These are phyloP conservation scores for Dasyurus viverrinus DNA, from an alignment of 2,113 vertebrate species.

Conservation along the genomic window DNA sequence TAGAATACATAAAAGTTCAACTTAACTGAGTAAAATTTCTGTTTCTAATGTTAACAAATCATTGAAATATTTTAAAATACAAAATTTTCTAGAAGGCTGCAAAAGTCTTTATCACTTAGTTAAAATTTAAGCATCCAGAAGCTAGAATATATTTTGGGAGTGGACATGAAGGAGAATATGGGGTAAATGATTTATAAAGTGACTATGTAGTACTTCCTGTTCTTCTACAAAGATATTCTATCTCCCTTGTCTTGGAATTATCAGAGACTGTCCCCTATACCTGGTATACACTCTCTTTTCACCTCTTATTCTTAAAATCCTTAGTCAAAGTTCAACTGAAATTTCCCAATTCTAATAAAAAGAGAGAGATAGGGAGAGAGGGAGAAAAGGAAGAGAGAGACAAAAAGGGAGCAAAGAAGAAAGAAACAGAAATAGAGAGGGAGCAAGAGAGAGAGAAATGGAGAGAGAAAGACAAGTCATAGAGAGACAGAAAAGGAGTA, in stretches of 20 bases:
- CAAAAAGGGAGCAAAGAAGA: neutral
- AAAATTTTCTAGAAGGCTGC: neutral
- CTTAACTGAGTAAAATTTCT: neutral
- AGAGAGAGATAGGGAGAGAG: too few relatives aligned
- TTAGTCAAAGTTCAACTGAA: neutral
- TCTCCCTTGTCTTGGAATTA: neutral
- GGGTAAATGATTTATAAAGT: neutral
- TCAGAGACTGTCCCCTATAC: neutral
- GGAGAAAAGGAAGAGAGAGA: neutral
- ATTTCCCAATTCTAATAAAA: neutral
- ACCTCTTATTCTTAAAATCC: neutral
- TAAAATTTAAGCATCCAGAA: neutral
- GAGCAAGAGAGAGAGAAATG: too few relatives aligned
- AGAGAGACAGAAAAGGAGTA: too few relatives aligned
- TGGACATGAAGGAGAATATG: neutral
- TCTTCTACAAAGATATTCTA: neutral
- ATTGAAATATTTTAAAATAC: neutral
- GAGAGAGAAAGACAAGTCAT: too few relatives aligned
- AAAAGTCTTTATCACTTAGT: neutral
- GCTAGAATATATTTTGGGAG: neutral
- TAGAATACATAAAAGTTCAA: neutral
- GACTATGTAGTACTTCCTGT: neutral
- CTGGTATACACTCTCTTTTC: neutral
- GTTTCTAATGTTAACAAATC: neutral
- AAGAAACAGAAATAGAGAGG: too few relatives aligned